These are phyloP conservation scores for Myotis davidii DNA, from an alignment of 2,113 vertebrate species.

Conservation along the genomic window DNA sequence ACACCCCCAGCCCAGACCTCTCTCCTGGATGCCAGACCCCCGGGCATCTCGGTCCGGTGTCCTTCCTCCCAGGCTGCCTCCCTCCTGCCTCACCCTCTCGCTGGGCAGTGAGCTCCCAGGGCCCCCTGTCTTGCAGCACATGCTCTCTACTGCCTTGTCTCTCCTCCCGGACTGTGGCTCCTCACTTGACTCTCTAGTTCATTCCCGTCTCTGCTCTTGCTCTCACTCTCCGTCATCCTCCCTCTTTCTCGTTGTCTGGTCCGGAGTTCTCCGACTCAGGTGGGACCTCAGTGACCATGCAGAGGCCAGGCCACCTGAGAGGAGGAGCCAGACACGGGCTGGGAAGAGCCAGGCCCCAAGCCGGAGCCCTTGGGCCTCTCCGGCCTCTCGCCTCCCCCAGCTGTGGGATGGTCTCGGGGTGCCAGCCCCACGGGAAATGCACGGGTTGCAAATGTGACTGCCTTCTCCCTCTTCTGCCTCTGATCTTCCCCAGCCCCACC, in stretches of 20 bases:
- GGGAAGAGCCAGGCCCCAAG: neutral
- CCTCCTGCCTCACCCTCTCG: no score
- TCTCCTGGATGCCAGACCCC: no score
- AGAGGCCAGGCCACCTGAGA: neutral
- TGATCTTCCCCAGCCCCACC: accelerated
- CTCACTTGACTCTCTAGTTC: neutral
- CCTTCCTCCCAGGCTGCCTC: no score
- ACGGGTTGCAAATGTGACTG: neutral
- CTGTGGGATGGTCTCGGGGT: neutral
- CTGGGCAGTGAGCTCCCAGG: no score
- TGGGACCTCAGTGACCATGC: neutral
- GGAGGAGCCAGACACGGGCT: neutral
- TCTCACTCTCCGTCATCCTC: neutral
- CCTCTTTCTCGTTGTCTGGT: neutral
- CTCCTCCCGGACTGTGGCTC: no score
- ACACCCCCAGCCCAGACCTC: no score
- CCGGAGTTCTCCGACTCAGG: neutral
- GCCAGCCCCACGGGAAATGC: neutral
- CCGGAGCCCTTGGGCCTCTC: neutral
- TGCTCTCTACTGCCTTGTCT: no score
- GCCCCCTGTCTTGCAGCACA: no score
- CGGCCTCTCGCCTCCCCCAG: neutral
- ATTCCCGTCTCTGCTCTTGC: neutral
- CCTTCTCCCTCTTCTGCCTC: neutral
- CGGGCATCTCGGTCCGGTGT: no score